Base-by-base conservation (phyloP, 2,113 vertebrate species). In the Nycticryphes semicollaris region DNA sequence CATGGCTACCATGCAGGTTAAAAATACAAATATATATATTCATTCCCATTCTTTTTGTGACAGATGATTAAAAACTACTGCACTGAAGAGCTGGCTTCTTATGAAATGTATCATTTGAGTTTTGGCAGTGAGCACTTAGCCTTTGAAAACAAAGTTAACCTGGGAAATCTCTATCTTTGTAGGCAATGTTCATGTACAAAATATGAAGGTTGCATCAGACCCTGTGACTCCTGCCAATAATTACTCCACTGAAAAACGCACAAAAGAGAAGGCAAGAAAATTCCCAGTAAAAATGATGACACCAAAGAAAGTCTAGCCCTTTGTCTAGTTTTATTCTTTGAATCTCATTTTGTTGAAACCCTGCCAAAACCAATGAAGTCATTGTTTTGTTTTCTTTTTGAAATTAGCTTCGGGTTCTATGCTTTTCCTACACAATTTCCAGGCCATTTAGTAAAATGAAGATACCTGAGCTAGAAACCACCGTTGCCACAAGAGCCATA, bases 271-370 rank as follows among this genome's bases (percentile, higher is more conserved):
- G 89, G 89, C 89, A 96, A 96, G 95, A 96, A 96, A 96, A 94
- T 85, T 93, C 94, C 81, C 93, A 91, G 93, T 95, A 96, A 97
- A 96, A 96, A 94, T 69, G 95, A 97, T 97, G 96, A 96, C 96
- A 97, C 91, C 93, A 93, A 96, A 95, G 89, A 57, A 96, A 96
- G 94, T 96, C 94, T 97, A 94, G 94, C 59, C 96, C 45, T 97
- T 96, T 97, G 95, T 97, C 96, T 97, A 91, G 87, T 76, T 97
- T 92, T 96, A 82, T 68, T 95, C 89, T 95, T 89, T 91, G 87
- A 94, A 87, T 91, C 77, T 79, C 93, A 45, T 64, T 93, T 87
- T 91, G 39, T 87, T 96, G 95, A 96, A 96, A 91, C 70, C 7
- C 39, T n/a, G 94, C 93, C 94, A 97, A 87, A 96, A 68, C 27